These are phyloP conservation scores for Falco peregrinus DNA, from an alignment of 2,797 vertebrate species.

Conservation along the genomic window DNA sequence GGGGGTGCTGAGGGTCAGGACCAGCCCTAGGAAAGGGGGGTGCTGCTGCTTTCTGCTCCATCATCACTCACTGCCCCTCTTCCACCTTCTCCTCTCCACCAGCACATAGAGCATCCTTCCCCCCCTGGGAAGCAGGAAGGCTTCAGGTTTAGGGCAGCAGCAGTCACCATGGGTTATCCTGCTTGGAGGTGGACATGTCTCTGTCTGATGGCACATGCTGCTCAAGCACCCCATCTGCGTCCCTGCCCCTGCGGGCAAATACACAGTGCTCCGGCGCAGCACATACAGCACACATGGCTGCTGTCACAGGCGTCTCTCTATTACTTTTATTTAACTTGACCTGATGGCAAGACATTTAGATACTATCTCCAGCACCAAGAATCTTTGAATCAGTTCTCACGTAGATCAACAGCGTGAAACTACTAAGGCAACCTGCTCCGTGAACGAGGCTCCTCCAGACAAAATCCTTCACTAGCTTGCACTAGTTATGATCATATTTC, in stretches of 20 bases:
- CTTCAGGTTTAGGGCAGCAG: background rate
- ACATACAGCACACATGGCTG: rapidly evolving
- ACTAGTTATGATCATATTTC: background rate
- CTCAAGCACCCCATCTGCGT: background rate
- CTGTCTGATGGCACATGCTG: rapidly evolving
- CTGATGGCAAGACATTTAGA: background rate
- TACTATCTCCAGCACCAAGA: background rate
- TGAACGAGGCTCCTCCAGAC: background rate
- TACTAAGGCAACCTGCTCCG: background rate
- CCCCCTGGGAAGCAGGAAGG: background rate
- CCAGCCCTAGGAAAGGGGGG: background rate
- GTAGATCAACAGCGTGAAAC: background rate
- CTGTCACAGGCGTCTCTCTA: background rate
- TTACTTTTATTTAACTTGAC: background rate
- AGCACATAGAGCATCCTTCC: rapidly evolving
- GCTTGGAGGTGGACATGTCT: background rate
- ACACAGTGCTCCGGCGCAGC: rapidly evolving
- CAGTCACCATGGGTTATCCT: background rate
- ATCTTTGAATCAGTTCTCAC: background rate
- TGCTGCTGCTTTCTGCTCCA: rapidly evolving
- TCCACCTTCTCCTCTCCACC: background rate
- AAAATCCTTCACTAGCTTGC: background rate
- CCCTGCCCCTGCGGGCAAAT: background rate
- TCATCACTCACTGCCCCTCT: background rate
- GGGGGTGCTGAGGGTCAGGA: rapidly evolving